phyloP scores from a whole-genome alignment of 2,797 vertebrate species.

The Tauraco hartlaubi region DNA sequence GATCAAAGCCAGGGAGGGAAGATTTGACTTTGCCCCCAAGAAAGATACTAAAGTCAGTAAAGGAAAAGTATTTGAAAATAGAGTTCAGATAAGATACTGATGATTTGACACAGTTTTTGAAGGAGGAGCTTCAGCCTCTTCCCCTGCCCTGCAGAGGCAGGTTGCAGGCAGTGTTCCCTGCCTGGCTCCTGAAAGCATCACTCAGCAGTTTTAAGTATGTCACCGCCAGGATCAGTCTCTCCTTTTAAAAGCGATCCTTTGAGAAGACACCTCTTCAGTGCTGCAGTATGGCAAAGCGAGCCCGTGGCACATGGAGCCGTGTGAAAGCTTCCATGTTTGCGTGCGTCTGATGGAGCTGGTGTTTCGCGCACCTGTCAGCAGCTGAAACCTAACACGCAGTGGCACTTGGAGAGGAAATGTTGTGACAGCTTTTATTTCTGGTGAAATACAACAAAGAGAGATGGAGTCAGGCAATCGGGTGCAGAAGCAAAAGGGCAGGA shows the following conservation, averaged over 20 bases:
- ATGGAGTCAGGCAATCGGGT: not conserved
- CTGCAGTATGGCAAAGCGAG: accelerated
- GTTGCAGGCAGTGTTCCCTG: not conserved
- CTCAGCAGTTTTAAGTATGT: slow-evolving; percentile 8
- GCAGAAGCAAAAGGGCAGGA: not conserved
- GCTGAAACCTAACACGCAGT: not conserved
- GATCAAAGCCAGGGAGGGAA: slow-evolving; percentile 1
- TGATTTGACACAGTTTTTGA: not conserved
- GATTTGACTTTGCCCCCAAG: not conserved
- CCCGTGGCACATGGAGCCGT: not conserved
- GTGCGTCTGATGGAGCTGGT: not conserved
- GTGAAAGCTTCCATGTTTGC: not conserved
- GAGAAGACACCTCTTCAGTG: not conserved
- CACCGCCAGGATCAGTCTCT: not conserved
- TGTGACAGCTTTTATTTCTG: slow-evolving; percentile 23
- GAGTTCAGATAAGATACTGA: not conserved
- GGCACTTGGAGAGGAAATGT: slow-evolving; percentile 31
- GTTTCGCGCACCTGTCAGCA: not conserved
- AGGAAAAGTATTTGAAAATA: not conserved
- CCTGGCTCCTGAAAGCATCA: not conserved
- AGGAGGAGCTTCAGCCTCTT: not conserved
- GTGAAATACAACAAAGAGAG: slow-evolving; percentile 5
- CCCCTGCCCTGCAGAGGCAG: not conserved
- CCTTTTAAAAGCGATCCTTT: not conserved
- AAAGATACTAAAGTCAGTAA: not conserved